These are phyloP conservation scores for Lithobates pipiens DNA, from an alignment of 2,797 vertebrate species.

Conservation along the genomic window DNA sequence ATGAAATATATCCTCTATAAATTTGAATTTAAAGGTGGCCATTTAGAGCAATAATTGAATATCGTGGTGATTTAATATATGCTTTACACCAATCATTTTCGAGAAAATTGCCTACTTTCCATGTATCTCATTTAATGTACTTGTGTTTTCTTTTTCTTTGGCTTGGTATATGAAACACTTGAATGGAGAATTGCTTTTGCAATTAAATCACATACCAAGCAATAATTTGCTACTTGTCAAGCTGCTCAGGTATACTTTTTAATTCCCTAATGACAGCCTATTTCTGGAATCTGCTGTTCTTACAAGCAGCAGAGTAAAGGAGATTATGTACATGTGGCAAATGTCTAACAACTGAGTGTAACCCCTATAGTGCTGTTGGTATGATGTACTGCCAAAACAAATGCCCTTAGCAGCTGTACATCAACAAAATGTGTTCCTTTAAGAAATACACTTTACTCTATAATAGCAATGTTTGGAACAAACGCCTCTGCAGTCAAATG, in stretches of 20 bases:
- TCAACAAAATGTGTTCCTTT: conserved; percentile 9
- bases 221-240: conserved; percentile 20
- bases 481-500: not conserved
- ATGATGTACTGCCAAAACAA: conserved; percentile 22
- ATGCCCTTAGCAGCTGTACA: conserved; percentile 3
- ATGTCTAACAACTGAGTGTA: conserved; percentile 1
- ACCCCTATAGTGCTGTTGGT: not conserved
- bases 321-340: conserved; percentile 5
- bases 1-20: not conserved
- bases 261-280: not conserved
- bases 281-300: conserved; percentile 9
- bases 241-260: not conserved
- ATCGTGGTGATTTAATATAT: not conserved
- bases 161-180: not conserved
- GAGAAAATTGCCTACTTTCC: conserved; percentile 1
- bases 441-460: not conserved
- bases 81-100: not conserved
- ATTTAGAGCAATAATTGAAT: not conserved
- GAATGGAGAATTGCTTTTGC: not conserved
- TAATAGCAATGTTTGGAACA: not conserved
- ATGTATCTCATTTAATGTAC: not conserved
- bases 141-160: conserved; percentile 14
- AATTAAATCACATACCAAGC: conserved; percentile 24
- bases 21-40: not conserved
- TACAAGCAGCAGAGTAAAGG: conserved; percentile 25